These are phyloP conservation scores for Caenorhabditis sp. DNA, from an alignment of 2,888 invertebrate genomes.

Conservation along the genomic window DNA sequence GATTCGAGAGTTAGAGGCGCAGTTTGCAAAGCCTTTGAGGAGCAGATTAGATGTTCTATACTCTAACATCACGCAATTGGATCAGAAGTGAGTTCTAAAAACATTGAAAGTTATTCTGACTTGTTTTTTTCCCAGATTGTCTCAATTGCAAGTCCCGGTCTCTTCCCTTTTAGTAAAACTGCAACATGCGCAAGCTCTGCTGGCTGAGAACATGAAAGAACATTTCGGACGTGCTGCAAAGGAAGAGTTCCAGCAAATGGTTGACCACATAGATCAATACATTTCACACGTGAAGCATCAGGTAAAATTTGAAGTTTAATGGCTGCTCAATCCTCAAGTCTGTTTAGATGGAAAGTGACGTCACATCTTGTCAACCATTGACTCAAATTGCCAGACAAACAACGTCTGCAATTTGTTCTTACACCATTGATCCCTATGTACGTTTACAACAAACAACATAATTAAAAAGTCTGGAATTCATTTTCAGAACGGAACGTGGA, in stretches of 20 bases:
- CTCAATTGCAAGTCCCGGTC: slow-evolving; percentile 67
- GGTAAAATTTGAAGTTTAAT: slow-evolving; percentile 43
- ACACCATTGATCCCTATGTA: slow-evolving; percentile 75
- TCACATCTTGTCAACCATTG: slow-evolving; percentile 75
- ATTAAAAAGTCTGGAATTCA: background rate
- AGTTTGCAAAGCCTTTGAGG: slow-evolving; percentile 64
- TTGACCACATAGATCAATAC: slow-evolving; percentile 63
- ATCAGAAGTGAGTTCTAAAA: slow-evolving; percentile 44
- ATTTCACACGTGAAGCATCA: slow-evolving; percentile 63
- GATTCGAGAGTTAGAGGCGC: slow-evolving; percentile 62
- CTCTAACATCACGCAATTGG: slow-evolving; percentile 61
- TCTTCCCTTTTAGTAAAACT: slow-evolving; percentile 66
- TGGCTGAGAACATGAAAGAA: slow-evolving; percentile 67
- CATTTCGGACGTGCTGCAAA: slow-evolving; percentile 66
- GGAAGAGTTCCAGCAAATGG: slow-evolving; percentile 64
- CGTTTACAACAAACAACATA: slow-evolving; percentile 16
- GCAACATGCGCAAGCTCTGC: slow-evolving; percentile 70
- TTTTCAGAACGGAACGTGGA: slow-evolving; percentile 81
- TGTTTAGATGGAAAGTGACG: slow-evolving; percentile 69
- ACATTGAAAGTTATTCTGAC: background rate
- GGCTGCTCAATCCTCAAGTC: background rate
- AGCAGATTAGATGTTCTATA: slow-evolving; percentile 54
- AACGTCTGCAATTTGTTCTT: slow-evolving; percentile 71
- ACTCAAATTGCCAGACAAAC: slow-evolving; percentile 65
- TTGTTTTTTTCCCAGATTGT: slow-evolving; percentile 37